phyloP scores from a whole-genome alignment of 1,140 invertebrate genomes.

The Aethina tumida region DNA sequence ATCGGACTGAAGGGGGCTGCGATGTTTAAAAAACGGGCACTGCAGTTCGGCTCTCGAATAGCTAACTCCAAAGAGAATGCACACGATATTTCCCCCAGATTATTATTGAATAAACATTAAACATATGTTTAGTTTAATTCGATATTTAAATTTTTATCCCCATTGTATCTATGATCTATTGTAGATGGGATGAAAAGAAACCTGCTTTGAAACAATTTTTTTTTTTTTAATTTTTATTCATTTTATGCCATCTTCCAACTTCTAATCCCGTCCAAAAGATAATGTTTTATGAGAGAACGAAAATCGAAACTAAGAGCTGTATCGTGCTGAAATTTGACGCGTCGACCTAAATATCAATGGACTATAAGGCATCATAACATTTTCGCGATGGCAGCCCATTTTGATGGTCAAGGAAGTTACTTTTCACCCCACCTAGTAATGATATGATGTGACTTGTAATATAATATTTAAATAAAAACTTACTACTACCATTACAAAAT shows the following conservation, averaged over 20 bases:
- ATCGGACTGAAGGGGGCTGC: constrained; percentile 60
- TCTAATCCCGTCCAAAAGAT: not conserved
- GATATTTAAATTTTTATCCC: constrained; percentile 1
- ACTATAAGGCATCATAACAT: too few species aligned
- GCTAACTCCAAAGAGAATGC: constrained; percentile 89
- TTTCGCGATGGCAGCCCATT: too few species aligned
- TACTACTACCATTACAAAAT: not conserved
- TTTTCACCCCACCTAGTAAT: too few species aligned
- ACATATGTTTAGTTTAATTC: too few species aligned
- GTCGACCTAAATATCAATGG: too few species aligned
- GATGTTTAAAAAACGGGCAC: constrained; percentile 76
- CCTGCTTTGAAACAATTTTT: constrained; percentile 2
- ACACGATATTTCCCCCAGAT: constrained; percentile 51
- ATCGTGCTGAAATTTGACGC: too few species aligned
- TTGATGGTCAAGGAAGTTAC: too few species aligned
- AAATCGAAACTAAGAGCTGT: too few species aligned
- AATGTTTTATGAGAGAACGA: not conserved
- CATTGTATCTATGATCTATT: not conserved
- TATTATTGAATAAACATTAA: constrained; percentile 12
- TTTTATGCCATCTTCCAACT: not conserved
- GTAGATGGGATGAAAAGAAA: not conserved
- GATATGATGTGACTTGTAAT: too few species aligned
- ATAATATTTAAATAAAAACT: not conserved
- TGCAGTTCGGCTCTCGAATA: constrained; percentile 97
- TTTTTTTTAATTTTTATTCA: not conserved